phyloP scores from a whole-genome alignment of 2,113 vertebrate genomes.

The Dicerorhinus sumatrensis region DNA sequence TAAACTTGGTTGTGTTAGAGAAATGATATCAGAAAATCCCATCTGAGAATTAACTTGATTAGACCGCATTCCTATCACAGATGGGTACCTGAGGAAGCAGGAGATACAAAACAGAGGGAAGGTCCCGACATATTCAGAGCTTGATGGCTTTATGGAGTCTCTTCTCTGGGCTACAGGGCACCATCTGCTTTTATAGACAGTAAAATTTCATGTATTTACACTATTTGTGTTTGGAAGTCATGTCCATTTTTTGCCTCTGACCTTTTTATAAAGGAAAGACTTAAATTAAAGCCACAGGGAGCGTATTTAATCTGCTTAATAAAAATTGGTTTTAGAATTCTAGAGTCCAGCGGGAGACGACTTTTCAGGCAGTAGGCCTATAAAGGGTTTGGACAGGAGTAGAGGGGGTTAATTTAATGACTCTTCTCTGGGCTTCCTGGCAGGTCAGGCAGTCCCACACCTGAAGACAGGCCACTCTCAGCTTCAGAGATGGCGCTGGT shows the following conservation, averaged over 20 bases:
- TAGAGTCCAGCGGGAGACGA: not conserved
- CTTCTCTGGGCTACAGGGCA: not conserved
- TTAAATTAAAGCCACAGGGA: not conserved
- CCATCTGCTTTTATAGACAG: not conserved
- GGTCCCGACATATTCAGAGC: not conserved
- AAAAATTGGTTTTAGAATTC: not conserved
- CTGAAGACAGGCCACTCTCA: not conserved
- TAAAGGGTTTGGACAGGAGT: not conserved
- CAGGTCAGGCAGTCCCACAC: not conserved
- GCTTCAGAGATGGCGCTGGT: not conserved
- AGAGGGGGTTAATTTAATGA: not conserved
- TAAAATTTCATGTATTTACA: not conserved
- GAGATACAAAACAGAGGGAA: not conserved
- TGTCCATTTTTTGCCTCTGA: not conserved
- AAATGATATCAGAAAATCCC: not conserved
- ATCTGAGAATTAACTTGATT: not conserved
- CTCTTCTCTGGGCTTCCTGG: not conserved
- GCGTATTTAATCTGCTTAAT: not conserved
- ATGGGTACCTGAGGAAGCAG: not conserved
- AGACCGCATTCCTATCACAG: not conserved
- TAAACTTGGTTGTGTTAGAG: not conserved
- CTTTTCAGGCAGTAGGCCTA: not conserved
- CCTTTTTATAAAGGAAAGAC: constrained; percentile 17
- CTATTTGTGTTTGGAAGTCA: not conserved
- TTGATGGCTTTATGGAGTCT: not conserved